A percentile compares a stretch with the other conserved stretches of the same genome.
These are phyloP conservation scores for Steinernema carpocapsae DNA, from an alignment of 2,888 invertebrate genomes.

Conservation along the genomic window DNA sequence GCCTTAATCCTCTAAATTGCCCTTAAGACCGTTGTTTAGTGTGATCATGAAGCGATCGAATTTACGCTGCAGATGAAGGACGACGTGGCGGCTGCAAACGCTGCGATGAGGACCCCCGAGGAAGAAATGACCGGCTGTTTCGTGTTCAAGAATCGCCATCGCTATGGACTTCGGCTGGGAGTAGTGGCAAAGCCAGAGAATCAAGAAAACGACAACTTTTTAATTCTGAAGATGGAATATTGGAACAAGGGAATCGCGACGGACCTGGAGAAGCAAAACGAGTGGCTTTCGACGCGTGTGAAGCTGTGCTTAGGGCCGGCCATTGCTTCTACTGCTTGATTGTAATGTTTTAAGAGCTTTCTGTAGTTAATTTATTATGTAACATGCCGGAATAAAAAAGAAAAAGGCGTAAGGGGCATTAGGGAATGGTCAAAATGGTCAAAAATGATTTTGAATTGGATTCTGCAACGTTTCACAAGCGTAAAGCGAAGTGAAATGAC, in stretches of 20 bases:
- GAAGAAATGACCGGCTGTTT: slow-evolving; percentile 38
- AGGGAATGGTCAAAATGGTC: too few relatives aligned
- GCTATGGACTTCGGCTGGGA: slow-evolving; percentile 52
- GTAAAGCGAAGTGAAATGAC: too few relatives aligned
- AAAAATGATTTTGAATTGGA: too few relatives aligned
- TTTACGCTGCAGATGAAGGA: neutral
- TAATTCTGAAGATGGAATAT: neutral
- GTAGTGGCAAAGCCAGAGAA: slow-evolving; percentile 36
- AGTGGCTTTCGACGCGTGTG: neutral
- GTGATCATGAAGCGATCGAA: neutral
- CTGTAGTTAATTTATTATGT: too few relatives aligned
- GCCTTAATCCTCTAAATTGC: neutral
- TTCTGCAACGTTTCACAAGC: too few relatives aligned
- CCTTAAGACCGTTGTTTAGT: neutral
- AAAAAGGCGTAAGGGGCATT: too few relatives aligned
- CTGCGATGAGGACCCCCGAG: neutral
- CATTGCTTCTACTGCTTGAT: too few relatives aligned
- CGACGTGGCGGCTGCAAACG: neutral
- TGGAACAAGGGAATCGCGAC: neutral
- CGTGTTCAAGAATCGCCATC: slow-evolving; percentile 53
- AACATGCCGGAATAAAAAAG: too few relatives aligned
- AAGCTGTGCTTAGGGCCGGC: neutral
- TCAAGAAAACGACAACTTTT: neutral
- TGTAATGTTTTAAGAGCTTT: too few relatives aligned
- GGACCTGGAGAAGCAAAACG: neutral